Base-by-base conservation (phyloP, 2,888 invertebrate species). In the Stenotaenia linearis region DNA sequence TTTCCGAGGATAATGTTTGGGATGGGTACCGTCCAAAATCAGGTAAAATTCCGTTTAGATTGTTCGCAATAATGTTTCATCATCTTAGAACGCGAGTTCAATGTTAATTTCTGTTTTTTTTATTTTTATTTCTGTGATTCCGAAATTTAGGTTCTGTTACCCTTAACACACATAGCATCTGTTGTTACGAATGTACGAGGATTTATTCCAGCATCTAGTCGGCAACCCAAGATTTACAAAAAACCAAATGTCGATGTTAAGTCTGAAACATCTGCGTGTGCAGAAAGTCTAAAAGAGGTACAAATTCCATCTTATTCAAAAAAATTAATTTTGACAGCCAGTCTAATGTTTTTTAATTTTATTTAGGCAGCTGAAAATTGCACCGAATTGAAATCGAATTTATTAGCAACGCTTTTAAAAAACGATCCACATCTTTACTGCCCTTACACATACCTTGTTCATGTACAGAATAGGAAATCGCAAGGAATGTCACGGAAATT, bases 11-110 rank as follows among this genome's bases (percentile, higher is more conserved):
- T n/a, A 37, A 76, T 77, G 77, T 77, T 77, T 40, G 77, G 77
- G 35, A 45, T 77, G 28, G 25, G 40, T 28, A 77, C 45, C n/a
- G 77, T 77, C 45, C 77, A 37, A 45, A 77, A 77, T 77, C 77
- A 77, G 77, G 77, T 77, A 77, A 77, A 35, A 18, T 18, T 35
- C 4, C 21, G 32, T 15, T 75, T 75, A 9, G 75, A 75, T 30
- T 12, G 21, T 12, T 9, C 18, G 7, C 30, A 25, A 25, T 30
- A 32, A 1, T 30, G 15, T 10, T 2, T 75, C 10, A 28, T 30
- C 23, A 69, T n/a, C 61, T 23, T 69, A 69, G 69, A 69, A 69
- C 23, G 23, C n/a, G 35, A 15, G 18, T 18, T n/a, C 2, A 76
- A 76, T 21, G 76, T 76, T 2, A 32, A 32, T 25, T 74, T 76